phyloP scores from a whole-genome alignment of 2,888 invertebrate species.

The Rotaria sp. region DNA sequence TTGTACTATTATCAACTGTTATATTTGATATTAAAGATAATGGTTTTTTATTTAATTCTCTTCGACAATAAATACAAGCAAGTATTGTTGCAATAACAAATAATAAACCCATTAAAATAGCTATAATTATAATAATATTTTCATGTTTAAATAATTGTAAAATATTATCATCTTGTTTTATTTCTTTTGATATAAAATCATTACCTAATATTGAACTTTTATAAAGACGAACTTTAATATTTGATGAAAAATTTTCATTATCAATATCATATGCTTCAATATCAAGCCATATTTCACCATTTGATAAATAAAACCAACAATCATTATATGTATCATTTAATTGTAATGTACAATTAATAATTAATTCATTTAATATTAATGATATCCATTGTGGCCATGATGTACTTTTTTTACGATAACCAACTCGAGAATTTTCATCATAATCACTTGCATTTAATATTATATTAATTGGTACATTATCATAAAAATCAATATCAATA shows the following conservation, averaged over 20 bases:
- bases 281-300: not conserved
- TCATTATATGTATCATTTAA: not conserved
- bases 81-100: not conserved
- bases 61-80: not conserved
- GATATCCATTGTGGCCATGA: not conserved
- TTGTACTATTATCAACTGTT: not conserved
- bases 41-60: not conserved
- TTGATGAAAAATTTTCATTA: not conserved
- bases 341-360: not conserved
- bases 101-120: not conserved
- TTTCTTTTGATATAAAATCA: not conserved
- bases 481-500: not conserved
- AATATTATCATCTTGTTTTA: not conserved
- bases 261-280: constrained; percentile 19
- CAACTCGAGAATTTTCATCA: not conserved
- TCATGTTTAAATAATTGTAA: not conserved
- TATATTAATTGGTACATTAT: not conserved
- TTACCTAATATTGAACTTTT: not conserved
- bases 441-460: not conserved
- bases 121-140: not conserved
- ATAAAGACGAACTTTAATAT: not conserved
- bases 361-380: not conserved
- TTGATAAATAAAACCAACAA: not conserved
- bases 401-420: not conserved
- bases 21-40: not conserved